Conservation (phyloP, 2,888 invertebrate genomes). For the Ganaspis brasiliensis region DNA sequence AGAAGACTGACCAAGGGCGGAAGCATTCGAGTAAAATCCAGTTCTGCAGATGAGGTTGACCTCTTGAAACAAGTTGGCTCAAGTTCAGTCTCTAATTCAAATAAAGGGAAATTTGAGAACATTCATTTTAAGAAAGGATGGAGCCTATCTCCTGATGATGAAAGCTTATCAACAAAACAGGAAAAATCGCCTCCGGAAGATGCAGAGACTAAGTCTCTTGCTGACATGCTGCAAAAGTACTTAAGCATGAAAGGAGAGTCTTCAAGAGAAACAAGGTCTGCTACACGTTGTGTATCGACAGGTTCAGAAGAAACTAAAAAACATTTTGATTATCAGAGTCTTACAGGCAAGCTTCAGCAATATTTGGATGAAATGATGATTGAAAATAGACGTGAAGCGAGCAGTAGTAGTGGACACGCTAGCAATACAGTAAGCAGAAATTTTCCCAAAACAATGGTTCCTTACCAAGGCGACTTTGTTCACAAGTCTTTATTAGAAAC, state of each 20-base stretch:
- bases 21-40: slow-evolving; percentile 85
- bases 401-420: slow-evolving; percentile 5
- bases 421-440: background rate
- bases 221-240: slow-evolving; percentile 86
- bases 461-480: slow-evolving; percentile 81
- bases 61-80: slow-evolving; percentile 73
- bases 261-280: slow-evolving; percentile 65
- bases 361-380: slow-evolving; percentile 81
- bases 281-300: slow-evolving; percentile 24
- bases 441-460: slow-evolving; percentile 75
- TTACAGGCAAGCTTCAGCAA: slow-evolving; percentile 85
- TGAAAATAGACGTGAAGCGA: slow-evolving; percentile 67
- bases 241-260: slow-evolving; percentile 83
- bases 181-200: slow-evolving; percentile 72
- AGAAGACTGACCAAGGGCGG: slow-evolving; percentile 84
- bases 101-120: slow-evolving; percentile 85
- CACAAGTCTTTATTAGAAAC: slow-evolving; percentile 86
- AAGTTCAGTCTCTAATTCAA: slow-evolving; percentile 69
- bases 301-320: slow-evolving; percentile 62
- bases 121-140: slow-evolving; percentile 87
- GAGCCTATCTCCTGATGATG: slow-evolving; percentile 79
- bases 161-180: slow-evolving; percentile 71
- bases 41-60: slow-evolving; percentile 86
- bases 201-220: slow-evolving; percentile 83
- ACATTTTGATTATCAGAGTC: slow-evolving; percentile 84